Evolutionary conservation across 2,113 vertebrate genomes (phyloP), one percentile per base, ranked within the genome.

Genomic region (Thryonomys swinderianus): DNA sequence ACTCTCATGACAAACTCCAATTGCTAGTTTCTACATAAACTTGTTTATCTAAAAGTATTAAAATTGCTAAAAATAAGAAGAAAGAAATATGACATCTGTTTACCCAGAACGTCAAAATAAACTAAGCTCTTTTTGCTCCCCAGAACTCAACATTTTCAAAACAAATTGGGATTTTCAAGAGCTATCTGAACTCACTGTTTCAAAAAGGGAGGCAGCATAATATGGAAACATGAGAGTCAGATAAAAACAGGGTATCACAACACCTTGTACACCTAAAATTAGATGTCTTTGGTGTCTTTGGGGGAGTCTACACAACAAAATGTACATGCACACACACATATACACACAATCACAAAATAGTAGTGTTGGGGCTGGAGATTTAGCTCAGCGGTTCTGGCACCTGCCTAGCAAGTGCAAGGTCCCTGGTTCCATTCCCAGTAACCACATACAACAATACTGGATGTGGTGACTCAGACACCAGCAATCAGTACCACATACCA

Each of bases 21-120:
- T 80, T 51, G 76, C 13, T 5, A 89, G 10, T 71, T 84, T 82
- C 20, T 8, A 67, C 2, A 23, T 16, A 85, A 20, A 62, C 7
- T 86, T 85, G 21, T 40, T 80, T 74, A 78, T 40, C 81, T 59
- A 88, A 86, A 88, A 93, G n/a, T n/a, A n/a, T 32, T 42, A 85
- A 74, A 11, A 81, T 73, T 3, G 61, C 51, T 51, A 78, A 78
- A 78, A 32, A 51, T 78, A 32, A 40, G 30, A 42, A 74, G 42
- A 42, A 25, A 71, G 9, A 93, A 91, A 84, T 71, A 89, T 57
- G 59, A 53, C 61, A 45, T 8, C 1, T 85, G 11, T 66, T 93
- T 80, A 83, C 55, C 42, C 45, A 88, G 53, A 67, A 42, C 30
- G 90, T 90, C 71, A 85, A 45, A 91, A 57, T 55, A 57, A n/a